These are phyloP conservation scores for Acleris literana DNA, from an alignment of 2,888 invertebrate genomes.

Conservation along the genomic window DNA sequence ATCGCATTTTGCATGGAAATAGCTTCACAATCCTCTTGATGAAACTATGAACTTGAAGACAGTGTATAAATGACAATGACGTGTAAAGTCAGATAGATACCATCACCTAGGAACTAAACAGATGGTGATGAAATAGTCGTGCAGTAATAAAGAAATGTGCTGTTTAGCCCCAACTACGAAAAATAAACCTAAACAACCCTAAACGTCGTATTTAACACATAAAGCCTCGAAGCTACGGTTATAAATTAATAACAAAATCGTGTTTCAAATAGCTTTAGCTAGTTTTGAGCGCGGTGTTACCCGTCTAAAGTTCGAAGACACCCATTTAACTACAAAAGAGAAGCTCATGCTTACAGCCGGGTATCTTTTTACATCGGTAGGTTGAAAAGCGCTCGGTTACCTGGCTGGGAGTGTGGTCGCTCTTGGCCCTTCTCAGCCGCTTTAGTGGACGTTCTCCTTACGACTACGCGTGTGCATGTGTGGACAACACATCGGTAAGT, in stretches of 20 bases:
- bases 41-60: constrained; percentile 28
- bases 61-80: constrained; percentile 38
- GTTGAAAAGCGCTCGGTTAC: constrained; percentile 77
- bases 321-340: constrained; percentile 62
- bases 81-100: constrained; percentile 46
- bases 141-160: constrained; percentile 69
- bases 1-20: no score
- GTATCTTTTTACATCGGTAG: constrained; percentile 65
- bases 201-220: constrained; percentile 25
- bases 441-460: constrained; percentile 84
- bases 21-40: not conserved
- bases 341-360: constrained; percentile 75
- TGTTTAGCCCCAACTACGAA: constrained; percentile 60
- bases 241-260: constrained; percentile 29
- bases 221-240: constrained; percentile 35
- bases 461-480: constrained; percentile 83
- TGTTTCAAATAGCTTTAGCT: constrained; percentile 29
- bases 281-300: constrained; percentile 69
- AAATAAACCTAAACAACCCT: constrained; percentile 42
- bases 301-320: constrained; percentile 61
- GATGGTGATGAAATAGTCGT: constrained; percentile 63
- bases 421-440: constrained; percentile 84
- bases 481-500: constrained; percentile 82
- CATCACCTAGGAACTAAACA: constrained; percentile 62
- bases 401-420: constrained; percentile 84